Percentiles rank a stretch among this genome's conserved stretches.
Conservation (phyloP, 2,888 invertebrate species). For the Hirtodrosophila histrioides region DNA sequence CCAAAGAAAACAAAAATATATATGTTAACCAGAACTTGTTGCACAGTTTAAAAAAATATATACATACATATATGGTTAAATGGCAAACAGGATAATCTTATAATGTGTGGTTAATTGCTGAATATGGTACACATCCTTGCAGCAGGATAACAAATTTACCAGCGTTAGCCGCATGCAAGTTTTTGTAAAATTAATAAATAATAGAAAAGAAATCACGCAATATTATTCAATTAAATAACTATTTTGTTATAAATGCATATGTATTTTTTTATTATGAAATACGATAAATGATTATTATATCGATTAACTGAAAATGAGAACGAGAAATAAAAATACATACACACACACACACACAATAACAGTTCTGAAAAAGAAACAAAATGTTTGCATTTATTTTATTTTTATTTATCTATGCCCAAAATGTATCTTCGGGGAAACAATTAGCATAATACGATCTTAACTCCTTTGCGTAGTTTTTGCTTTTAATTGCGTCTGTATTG, state of each 20-base stretch:
- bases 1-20: conserved; percentile 59
- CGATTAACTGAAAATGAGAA: conserved; percentile 55
- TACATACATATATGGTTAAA: conserved; percentile 5
- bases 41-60: conserved; percentile 15
- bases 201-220: conserved; percentile 65
- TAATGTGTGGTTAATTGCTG: not conserved
- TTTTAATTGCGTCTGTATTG: too few species aligned
- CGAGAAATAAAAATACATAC: conserved; percentile 57
- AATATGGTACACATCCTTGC: conserved; percentile 5
- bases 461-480: too few species aligned
- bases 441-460: too few species aligned
- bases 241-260: conserved; percentile 53
- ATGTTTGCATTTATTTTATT: conserved; percentile 16
- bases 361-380: conserved; percentile 48
- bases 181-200: conserved; percentile 48
- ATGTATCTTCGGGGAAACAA: too few species aligned
- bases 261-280: conserved; percentile 78
- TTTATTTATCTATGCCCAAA: not conserved
- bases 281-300: conserved; percentile 77
- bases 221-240: conserved; percentile 69
- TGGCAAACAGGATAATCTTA: conserved; percentile 1
- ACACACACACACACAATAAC: conserved; percentile 47
- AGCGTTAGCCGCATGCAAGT: conserved; percentile 2
- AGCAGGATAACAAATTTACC: conserved; percentile 9
- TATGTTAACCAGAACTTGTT: conserved; percentile 39